A percentile compares a stretch with the other conserved stretches of the same genome.
Evolutionary conservation across 2,888 invertebrate genomes (phyloP).

Genomic region (Odontothrips loti): DNA sequence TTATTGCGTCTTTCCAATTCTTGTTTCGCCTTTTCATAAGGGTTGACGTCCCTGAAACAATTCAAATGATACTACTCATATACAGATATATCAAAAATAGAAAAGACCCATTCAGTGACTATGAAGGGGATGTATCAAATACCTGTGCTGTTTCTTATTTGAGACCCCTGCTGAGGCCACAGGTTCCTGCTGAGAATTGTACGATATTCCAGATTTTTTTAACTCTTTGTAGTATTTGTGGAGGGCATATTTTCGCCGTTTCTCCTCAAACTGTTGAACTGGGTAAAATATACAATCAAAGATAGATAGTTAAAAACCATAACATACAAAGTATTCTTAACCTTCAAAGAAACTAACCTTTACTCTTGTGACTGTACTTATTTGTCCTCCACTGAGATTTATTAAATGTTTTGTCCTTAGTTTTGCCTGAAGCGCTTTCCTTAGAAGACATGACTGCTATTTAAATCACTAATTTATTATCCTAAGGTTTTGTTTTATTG

Average conservation of each 20-base stretch:
- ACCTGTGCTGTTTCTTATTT: not conserved
- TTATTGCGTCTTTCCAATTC: not conserved
- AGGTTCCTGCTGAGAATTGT: not conserved
- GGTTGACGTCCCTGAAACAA: not conserved
- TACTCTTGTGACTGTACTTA: not conserved
- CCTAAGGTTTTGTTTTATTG: too few species aligned
- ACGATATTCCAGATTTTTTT: not conserved
- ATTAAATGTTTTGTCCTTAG: slow-evolving; percentile 47
- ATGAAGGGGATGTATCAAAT: not conserved
- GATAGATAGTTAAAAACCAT: not conserved
- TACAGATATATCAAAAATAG: not conserved
- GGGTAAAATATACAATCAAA: not conserved
- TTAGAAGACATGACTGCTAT: too few species aligned
- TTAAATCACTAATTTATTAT: too few species aligned
- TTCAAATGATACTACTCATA: not conserved
- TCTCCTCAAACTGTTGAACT: not conserved
- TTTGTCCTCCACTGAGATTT: not conserved
- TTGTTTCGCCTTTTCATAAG: not conserved
- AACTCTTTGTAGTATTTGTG: slow-evolving; percentile 9
- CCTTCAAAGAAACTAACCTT: not conserved
- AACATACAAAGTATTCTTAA: not conserved
- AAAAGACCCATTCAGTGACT: not conserved
- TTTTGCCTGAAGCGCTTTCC: too few species aligned
- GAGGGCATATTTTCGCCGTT: not conserved
- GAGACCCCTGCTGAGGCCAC: not conserved